Evolutionary conservation across 2,113 vertebrate genomes (phyloP).

Genomic region (Caloenas nicobarica): DNA sequence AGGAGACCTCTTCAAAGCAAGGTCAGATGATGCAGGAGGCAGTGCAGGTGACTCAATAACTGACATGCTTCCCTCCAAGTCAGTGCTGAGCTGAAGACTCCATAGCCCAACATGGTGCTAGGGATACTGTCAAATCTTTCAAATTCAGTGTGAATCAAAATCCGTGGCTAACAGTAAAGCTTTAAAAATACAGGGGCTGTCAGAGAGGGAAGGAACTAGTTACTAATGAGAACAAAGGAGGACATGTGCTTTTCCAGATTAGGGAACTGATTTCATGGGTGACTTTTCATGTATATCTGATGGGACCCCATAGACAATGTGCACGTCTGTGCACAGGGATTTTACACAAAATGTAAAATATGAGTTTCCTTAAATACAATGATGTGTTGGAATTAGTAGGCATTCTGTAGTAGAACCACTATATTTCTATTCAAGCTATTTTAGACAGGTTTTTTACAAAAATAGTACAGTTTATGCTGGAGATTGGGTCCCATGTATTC

Average conservation of each 20-base stretch:
- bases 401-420: background rate
- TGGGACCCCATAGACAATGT: background rate
- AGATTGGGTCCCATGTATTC: background rate
- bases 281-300: background rate
- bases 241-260: background rate
- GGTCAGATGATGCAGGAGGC: background rate
- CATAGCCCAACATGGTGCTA: background rate
- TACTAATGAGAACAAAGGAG: background rate
- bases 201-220: background rate
- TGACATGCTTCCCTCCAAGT: background rate
- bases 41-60: background rate
- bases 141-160: background rate
- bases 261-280: background rate
- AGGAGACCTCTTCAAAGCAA: background rate
- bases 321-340: background rate
- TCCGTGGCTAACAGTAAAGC: background rate
- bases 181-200: background rate
- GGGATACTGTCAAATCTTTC: background rate
- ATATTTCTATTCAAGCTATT: background rate
- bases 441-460: background rate
- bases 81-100: background rate
- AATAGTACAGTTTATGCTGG: background rate
- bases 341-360: background rate
- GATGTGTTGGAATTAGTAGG: background rate
- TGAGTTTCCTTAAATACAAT: background rate